Conservation (phyloP, 2,113 vertebrate genomes). For the Hylia prasina region DNA sequence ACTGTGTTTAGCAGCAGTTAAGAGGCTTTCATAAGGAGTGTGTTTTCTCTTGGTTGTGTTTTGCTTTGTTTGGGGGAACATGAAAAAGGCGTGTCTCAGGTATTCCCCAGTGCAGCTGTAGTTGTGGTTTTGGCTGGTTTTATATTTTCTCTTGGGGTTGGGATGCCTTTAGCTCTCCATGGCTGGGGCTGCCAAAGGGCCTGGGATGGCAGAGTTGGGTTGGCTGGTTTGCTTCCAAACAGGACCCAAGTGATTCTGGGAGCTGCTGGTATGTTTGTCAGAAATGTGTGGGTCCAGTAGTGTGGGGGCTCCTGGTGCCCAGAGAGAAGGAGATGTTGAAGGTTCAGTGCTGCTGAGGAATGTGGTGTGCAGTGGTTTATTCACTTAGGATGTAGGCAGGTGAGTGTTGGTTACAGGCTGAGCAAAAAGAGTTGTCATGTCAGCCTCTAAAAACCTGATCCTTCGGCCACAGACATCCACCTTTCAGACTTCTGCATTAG, state of each 20-base stretch:
- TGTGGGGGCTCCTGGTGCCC: background rate
- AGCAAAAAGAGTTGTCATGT: background rate
- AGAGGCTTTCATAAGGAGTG: background rate
- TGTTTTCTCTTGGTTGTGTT: background rate
- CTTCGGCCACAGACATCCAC: background rate
- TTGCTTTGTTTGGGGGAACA: background rate
- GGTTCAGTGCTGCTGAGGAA: fast-evolving
- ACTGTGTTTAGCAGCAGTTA: background rate
- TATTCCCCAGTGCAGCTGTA: background rate
- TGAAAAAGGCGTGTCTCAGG: background rate
- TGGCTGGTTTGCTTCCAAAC: background rate
- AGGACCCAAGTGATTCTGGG: background rate
- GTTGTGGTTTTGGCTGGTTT: background rate
- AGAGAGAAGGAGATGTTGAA: background rate
- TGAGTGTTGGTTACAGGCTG: background rate
- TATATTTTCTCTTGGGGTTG: background rate
- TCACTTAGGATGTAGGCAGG: background rate
- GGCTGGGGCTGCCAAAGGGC: background rate
- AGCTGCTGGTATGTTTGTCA: background rate
- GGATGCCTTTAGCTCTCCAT: background rate
- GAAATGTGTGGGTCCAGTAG: background rate
- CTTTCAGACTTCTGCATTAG: background rate
- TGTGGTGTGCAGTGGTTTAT: background rate
- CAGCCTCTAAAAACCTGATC: background rate
- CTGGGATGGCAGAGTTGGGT: background rate